phyloP scores from a whole-genome alignment of 1,140 invertebrate genomes.

The Adelges cooleyi region DNA sequence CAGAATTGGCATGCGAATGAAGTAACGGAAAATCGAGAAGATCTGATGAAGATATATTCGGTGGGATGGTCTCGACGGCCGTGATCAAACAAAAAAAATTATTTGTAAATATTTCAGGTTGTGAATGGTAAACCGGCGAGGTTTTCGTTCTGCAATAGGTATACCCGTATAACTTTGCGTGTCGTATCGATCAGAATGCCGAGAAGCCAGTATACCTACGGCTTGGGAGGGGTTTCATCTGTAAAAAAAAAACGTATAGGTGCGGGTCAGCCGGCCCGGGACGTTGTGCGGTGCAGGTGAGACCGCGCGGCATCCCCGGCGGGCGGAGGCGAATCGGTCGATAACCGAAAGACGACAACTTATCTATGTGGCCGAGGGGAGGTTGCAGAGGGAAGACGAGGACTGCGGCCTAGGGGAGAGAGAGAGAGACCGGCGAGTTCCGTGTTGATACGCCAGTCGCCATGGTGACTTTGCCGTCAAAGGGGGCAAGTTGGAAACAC shows the following conservation, averaged over 20 bases:
- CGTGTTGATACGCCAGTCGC: conserved; percentile 19
- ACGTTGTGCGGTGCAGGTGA: conserved; percentile 4
- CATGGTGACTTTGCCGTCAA: conserved; percentile 8
- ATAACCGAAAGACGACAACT: conserved; percentile 13
- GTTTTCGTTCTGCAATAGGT: too few relatives aligned
- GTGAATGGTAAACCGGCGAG: too few relatives aligned
- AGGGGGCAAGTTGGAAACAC: not conserved
- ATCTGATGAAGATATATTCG: too few relatives aligned
- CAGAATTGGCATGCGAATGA: too few relatives aligned
- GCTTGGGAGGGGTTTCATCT: conserved; percentile 8
- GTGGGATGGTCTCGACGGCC: too few relatives aligned
- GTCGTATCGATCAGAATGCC: conserved; percentile 10
- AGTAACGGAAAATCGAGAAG: too few relatives aligned
- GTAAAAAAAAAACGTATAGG: not conserved
- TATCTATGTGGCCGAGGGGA: not conserved
- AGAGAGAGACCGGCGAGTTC: not conserved
- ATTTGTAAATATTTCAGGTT: too few relatives aligned
- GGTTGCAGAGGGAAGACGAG: not conserved
- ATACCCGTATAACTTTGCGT: too few relatives aligned
- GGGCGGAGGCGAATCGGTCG: not conserved
- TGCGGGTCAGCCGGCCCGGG: not conserved
- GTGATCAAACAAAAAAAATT: too few relatives aligned
- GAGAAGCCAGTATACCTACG: not conserved
- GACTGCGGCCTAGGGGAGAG: not conserved
- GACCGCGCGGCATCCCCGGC: not conserved